A percentile compares a stretch with the other conserved stretches of the same genome.
phyloP scores from a whole-genome alignment of 1,140 invertebrate genomes.

The Lepidostoma basale region DNA sequence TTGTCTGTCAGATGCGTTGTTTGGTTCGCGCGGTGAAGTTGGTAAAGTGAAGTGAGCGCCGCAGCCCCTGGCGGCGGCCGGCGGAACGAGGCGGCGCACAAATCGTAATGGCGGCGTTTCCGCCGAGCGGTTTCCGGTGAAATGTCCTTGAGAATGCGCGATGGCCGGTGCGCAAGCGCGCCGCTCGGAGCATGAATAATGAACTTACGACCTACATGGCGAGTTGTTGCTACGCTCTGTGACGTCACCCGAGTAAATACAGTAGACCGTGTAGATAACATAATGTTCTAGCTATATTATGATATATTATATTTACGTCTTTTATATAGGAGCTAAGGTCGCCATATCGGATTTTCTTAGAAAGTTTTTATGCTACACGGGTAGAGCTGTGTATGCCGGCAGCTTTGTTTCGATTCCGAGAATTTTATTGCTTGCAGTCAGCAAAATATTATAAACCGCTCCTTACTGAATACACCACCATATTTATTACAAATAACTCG shows the following conservation, averaged over 20 bases:
- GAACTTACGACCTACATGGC: constrained; percentile 37
- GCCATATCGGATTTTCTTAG: constrained; percentile 30
- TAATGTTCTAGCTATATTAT: constrained; percentile 6
- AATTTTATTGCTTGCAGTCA: background rate
- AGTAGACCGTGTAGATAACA: constrained; percentile 28
- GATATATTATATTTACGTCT: constrained; percentile 11
- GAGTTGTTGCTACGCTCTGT: constrained; percentile 37
- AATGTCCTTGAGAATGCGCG: constrained; percentile 32
- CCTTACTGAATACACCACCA: too few species aligned
- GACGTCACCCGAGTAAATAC: constrained; percentile 29
- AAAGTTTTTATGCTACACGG: constrained; percentile 26
- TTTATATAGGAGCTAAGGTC: constrained; percentile 24
- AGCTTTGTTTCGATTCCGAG: constrained; percentile 9
- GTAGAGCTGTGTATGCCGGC: background rate
- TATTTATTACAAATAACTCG: too few species aligned
- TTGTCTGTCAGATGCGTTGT: constrained; percentile 39
- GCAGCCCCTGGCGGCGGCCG: constrained; percentile 31
- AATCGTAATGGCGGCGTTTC: constrained; percentile 23
- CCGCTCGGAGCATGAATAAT: constrained; percentile 31
- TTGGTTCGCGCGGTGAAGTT: constrained; percentile 17
- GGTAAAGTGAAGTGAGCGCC: background rate
- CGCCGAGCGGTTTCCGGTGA: constrained; percentile 33
- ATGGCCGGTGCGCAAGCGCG: constrained; percentile 6
- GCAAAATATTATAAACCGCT: too few species aligned
- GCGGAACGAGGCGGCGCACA: constrained; percentile 3